Conservation (phyloP, 2,113 vertebrate genomes). For the Gallinago paraguaiae region DNA sequence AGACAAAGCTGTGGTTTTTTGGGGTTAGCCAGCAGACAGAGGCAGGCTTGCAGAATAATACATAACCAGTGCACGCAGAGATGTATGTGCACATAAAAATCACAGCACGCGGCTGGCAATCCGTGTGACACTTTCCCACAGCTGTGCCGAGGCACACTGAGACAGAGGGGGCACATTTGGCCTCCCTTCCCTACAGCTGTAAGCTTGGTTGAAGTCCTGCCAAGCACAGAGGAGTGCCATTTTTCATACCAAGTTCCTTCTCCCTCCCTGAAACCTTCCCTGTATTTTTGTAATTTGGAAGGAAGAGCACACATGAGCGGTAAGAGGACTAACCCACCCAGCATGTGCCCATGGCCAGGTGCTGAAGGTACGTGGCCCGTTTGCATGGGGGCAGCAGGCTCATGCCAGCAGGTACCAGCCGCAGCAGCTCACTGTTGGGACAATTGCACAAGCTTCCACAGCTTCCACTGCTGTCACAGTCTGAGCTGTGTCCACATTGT, state of each 20-base stretch:
- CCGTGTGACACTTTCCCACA: neutral
- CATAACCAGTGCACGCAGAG: neutral
- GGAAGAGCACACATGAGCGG: neutral
- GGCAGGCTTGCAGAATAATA: neutral
- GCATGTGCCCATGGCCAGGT: accelerated
- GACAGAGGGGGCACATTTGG: neutral
- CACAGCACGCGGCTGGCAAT: neutral
- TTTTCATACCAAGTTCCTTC: neutral
- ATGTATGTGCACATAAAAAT: neutral
- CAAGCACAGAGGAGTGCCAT: neutral
- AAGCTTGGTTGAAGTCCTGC: neutral
- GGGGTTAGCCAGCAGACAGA: neutral
- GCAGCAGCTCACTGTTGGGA: neutral
- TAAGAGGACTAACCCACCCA: neutral
- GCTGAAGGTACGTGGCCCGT: neutral
- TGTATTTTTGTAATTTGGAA: neutral
- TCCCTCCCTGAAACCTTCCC: neutral
- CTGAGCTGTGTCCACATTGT: neutral
- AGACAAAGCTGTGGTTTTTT: neutral
- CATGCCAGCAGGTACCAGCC: neutral
- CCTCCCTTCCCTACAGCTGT: neutral
- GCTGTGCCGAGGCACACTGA: neutral
- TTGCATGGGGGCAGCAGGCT: neutral
- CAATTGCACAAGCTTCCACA: neutral
- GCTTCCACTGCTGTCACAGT: neutral